Base-by-base conservation (phyloP, 2,797 vertebrate species). In the Coregonus suidteri region DNA sequence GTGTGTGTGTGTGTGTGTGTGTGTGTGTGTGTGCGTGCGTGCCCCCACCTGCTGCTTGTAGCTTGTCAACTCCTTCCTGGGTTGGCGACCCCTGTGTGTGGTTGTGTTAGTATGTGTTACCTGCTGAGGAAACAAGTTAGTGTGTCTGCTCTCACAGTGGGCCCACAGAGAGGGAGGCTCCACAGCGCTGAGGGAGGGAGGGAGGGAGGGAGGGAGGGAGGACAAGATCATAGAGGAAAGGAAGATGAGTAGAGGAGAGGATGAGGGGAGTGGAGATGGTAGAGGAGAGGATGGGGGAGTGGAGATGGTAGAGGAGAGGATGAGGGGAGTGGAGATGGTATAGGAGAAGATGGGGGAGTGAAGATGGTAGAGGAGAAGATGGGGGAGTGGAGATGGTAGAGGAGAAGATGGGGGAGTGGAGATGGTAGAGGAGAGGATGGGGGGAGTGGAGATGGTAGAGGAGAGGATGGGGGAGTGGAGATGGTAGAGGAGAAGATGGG, bases 121-220 rank as follows among this genome's bases (percentile, higher is more conserved):
- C 91, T 18, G 80, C 89, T 84, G 89, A 83, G 90, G 88, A 91
- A 91, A 91, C 91, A 91, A 91, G 91, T 91, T 89, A 83, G 89
- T 87, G 84, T 83, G 87, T 92, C 91, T 93, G 90, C 85, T 90
- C 87, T 87, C 92, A 76, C 92, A 91, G 90, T 87, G 88, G 90
- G 91, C 83, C 79, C 84, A 88, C 89, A 86, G 89, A n/a, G 85
- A 84, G 87, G 81, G 87, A 15, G 35, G 85, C 81, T 83, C 83
- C 68, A 89, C 86, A 91, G 89, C 53, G 35, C 82, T 78, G 86
- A 78, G 80, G 82, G 65, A 69, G 82, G 76, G 54, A 79, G 82
- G 81, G 80, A 20, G 18, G 73, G 76, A 77, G 54, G 5, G 67
- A 53, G 5, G 73, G 65, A 71, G 80, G 65, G 41, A 41, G 41